Percentiles rank a stretch among this genome's conserved stretches.
These are phyloP conservation scores for Himalopsyche kuldschensis DNA, from an alignment of 2,888 invertebrate species.

Conservation along the genomic window DNA sequence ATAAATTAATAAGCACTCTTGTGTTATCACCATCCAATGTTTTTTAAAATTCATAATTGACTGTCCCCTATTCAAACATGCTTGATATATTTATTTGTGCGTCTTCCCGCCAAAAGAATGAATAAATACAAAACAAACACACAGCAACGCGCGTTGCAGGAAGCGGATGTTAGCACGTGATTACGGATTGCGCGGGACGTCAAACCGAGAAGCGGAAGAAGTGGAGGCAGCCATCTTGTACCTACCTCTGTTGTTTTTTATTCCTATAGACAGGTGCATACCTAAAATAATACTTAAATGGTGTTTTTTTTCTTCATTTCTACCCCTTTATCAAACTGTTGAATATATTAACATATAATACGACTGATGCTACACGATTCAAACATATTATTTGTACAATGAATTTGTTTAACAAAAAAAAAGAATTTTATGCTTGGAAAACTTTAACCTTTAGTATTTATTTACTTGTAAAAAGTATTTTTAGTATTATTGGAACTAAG, in stretches of 20 bases:
- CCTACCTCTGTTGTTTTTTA: conserved; percentile 2
- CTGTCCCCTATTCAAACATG: not conserved
- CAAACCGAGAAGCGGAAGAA: conserved; percentile 14
- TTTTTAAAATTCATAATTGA: not conserved
- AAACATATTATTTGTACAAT: too few species aligned
- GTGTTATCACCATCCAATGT: not conserved
- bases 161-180: conserved; percentile 39
- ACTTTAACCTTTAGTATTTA: too few species aligned
- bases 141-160: conserved; percentile 10
- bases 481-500: too few species aligned
- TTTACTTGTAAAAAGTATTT: too few species aligned
- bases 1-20: too few species aligned
- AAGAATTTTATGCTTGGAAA: too few species aligned
- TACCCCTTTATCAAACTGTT: too few species aligned
- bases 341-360: too few species aligned
- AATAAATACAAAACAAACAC: not conserved
- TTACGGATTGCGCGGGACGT: conserved; percentile 25
- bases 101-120: not conserved
- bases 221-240: conserved; percentile 18
- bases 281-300: too few species aligned
- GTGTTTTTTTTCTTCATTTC: too few species aligned
- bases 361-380: too few species aligned
- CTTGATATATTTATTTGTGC: not conserved
- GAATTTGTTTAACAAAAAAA: too few species aligned
- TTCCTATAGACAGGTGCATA: conserved; percentile 13